phyloP scores from a whole-genome alignment of 2,797 vertebrate genomes.

The Hippocampus kuda region DNA sequence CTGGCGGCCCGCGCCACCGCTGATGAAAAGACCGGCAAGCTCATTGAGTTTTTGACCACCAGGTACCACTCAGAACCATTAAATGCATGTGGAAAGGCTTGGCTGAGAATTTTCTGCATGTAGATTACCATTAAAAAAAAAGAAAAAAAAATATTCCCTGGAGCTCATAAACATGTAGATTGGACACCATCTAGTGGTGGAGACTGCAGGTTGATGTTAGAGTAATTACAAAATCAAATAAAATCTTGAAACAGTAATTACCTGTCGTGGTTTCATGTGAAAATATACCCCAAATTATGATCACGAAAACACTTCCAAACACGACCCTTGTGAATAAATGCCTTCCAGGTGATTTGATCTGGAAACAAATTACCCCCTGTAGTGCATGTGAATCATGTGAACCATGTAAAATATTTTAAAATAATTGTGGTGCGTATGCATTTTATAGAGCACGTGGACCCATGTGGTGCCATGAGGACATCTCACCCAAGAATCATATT shows the following conservation, averaged over 20 bases:
- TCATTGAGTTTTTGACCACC: conserved; percentile 94
- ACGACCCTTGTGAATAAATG: no score
- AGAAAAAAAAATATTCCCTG: no score
- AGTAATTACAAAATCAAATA: not conserved
- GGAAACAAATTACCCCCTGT: no score
- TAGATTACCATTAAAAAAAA: no score
- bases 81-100: not conserved
- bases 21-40: conserved; percentile 88
- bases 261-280: no score
- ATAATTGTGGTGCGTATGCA: conserved; percentile 11
- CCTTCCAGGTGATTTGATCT: no score
- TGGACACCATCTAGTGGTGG: conserved; percentile 51
- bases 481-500: conserved; percentile 91
- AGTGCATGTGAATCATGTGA: no score
- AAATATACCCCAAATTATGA: no score
- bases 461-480: conserved; percentile 97
- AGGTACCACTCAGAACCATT: conserved; percentile 57
- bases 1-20: conserved; percentile 69
- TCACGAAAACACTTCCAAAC: no score
- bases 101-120: not conserved
- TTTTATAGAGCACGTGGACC: conserved; percentile 79
- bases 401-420: no score
- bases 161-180: conserved; percentile 15
- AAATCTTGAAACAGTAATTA: no score
- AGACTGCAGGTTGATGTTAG: not conserved